A percentile compares a stretch with the other conserved stretches of the same genome.
Evolutionary conservation across 2,113 vertebrate species (phyloP).

Genomic region (Eonycteris spelaea): DNA sequence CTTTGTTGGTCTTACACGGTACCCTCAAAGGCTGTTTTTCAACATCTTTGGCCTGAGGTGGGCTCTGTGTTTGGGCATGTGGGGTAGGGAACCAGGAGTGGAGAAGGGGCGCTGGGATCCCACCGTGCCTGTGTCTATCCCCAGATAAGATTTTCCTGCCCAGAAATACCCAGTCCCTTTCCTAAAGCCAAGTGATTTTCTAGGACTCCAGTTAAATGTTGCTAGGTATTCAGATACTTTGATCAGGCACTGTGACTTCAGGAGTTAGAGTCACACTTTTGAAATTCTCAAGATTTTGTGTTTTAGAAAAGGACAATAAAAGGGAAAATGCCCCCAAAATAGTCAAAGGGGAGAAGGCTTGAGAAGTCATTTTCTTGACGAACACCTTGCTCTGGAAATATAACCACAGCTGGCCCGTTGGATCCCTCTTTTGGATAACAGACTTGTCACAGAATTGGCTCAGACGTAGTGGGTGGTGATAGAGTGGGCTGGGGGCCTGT

Average conservation of each 20-base stretch:
- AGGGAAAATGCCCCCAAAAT: neutral
- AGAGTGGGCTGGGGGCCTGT: neutral
- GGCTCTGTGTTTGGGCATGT: neutral
- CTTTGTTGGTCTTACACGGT: neutral
- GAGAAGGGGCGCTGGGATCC: neutral
- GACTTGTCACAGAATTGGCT: neutral
- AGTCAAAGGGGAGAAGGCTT: neutral
- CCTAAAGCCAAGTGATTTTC: neutral
- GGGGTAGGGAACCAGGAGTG: neutral
- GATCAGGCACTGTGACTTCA: neutral
- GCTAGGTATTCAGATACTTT: neutral
- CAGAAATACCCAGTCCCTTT: neutral
- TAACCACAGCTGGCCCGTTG: neutral
- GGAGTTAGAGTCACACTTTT: neutral
- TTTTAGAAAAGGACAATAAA: constrained; percentile 29
- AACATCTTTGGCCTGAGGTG: neutral
- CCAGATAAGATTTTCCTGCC: neutral
- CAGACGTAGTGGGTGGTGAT: neutral
- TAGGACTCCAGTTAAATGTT: neutral
- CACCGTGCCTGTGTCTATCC: neutral
- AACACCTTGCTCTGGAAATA: neutral
- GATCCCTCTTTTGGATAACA: neutral
- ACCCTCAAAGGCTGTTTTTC: neutral
- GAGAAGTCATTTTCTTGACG: neutral
- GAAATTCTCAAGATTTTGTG: neutral